Percentiles rank a stretch among this genome's conserved stretches.
Evolutionary conservation across 1,140 invertebrate genomes (phyloP).

Genomic region (Atta cephalotes): DNA sequence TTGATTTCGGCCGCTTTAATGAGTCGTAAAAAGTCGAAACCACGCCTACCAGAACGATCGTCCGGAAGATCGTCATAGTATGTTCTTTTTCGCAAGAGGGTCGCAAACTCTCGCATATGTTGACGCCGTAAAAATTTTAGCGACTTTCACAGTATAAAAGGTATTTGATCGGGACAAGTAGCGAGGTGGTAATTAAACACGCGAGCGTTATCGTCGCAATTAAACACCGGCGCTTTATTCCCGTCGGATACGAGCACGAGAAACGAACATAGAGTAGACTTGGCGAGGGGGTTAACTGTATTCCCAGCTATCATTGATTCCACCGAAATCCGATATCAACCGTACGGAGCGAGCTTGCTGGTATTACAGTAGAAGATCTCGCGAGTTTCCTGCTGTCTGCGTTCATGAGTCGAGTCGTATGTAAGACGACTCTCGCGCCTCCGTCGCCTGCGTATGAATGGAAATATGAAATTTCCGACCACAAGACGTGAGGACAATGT

Average conservation of each 20-base stretch:
- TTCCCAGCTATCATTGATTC: conserved; percentile 58
- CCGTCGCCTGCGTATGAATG: conserved; percentile 23
- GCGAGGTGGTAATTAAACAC: conserved; percentile 41
- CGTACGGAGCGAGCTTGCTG: conserved; percentile 1
- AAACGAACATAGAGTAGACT: conserved; percentile 33
- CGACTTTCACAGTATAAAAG: background rate
- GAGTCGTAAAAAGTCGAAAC: conserved; percentile 46
- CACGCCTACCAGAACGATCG: conserved; percentile 4
- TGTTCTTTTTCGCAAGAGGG: background rate
- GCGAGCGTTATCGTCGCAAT: conserved; percentile 21
- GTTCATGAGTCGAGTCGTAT: background rate
- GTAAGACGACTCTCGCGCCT: conserved; percentile 36
- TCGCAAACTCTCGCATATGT: conserved; percentile 30
- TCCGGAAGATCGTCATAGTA: conserved; percentile 27
- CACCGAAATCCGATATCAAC: conserved; percentile 65
- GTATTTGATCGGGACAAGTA: background rate
- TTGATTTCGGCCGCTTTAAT: conserved; percentile 57
- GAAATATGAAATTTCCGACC: conserved; percentile 48
- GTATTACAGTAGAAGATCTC: conserved; percentile 4
- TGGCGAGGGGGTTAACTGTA: conserved; percentile 34
- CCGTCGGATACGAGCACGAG: conserved; percentile 27
- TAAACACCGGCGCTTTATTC: conserved; percentile 30
- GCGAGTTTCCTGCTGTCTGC: conserved; percentile 46
- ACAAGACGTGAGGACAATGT: conserved; percentile 1
- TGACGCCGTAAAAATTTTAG: conserved; percentile 43